phyloP scores from a whole-genome alignment of 2,888 invertebrate species.

The Osmoderma eremita region DNA sequence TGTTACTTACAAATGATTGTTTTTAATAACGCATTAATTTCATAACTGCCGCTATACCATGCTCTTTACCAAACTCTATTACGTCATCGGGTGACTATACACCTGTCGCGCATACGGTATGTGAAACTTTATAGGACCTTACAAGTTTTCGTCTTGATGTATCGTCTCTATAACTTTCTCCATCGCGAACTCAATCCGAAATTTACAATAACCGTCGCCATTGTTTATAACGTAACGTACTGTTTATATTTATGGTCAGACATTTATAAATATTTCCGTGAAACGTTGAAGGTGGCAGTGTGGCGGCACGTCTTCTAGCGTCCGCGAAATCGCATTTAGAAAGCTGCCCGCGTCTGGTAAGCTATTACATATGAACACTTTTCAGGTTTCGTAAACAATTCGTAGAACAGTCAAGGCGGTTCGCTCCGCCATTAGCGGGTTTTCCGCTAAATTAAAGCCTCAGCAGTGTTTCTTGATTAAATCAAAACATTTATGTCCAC shows the following conservation, averaged over 20 bases:
- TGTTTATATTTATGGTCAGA: constrained; percentile 31
- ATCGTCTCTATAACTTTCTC: too few relatives aligned
- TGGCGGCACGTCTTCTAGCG: neutral
- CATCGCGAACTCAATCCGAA: too few relatives aligned
- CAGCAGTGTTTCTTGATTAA: constrained; percentile 24
- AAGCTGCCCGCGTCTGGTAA: constrained; percentile 9
- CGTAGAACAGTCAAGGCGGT: constrained; percentile 36
- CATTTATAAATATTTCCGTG: constrained; percentile 35
- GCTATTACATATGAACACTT: constrained; percentile 24
- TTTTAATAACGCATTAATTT: too few relatives aligned
- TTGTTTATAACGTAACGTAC: neutral
- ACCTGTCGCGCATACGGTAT: too few relatives aligned
- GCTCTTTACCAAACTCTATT: too few relatives aligned
- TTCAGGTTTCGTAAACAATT: constrained; percentile 41
- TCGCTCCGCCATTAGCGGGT: constrained; percentile 22
- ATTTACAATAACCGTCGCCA: too few relatives aligned
- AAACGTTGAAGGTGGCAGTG: constrained; percentile 17
- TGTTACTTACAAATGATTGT: too few relatives aligned
- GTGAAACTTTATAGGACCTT: too few relatives aligned
- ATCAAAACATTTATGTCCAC: neutral
- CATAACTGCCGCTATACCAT: too few relatives aligned
- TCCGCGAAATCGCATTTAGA: constrained; percentile 25
- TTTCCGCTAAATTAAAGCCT: constrained; percentile 35
- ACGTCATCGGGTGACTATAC: too few relatives aligned
- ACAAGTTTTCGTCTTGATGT: too few relatives aligned